Evolutionary conservation across 2,888 invertebrate species (phyloP).

Genomic region (Girardia tigrina): DNA sequence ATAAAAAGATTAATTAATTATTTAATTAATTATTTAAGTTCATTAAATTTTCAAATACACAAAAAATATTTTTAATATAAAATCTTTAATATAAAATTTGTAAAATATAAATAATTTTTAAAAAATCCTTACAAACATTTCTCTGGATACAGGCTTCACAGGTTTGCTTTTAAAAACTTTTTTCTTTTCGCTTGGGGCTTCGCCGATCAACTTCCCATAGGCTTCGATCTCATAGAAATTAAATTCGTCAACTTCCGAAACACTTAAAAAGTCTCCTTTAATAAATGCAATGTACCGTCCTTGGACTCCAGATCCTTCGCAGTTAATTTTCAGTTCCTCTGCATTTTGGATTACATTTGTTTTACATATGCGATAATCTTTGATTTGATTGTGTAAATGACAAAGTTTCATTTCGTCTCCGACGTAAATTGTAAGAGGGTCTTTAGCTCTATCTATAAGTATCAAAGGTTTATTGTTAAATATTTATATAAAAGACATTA

Average conservation of each 20-base stretch:
- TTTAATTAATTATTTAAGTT: too few species aligned
- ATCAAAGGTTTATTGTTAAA: background rate
- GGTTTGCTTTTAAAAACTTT: background rate
- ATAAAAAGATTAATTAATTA: too few species aligned
- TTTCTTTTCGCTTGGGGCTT: background rate
- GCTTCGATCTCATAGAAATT: background rate
- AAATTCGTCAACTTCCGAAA: background rate
- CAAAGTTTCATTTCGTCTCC: slow-evolving; percentile 2
- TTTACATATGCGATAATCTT: background rate
- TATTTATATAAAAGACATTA: background rate
- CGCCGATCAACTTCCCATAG: background rate
- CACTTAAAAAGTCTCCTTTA: background rate
- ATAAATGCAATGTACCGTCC: slow-evolving; percentile 6
- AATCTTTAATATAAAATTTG: too few species aligned
- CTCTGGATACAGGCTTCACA: background rate
- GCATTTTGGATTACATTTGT: background rate
- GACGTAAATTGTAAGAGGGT: background rate
- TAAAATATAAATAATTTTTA: background rate
- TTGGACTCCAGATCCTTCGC: slow-evolving; percentile 4
- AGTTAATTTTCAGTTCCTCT: background rate
- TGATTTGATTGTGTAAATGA: background rate
- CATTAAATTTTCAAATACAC: too few species aligned
- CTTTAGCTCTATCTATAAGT: background rate
- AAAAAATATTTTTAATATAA: too few species aligned
- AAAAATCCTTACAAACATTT: background rate